phyloP scores from a whole-genome alignment of 2,888 invertebrate species.

The Periphyllus acericola region DNA sequence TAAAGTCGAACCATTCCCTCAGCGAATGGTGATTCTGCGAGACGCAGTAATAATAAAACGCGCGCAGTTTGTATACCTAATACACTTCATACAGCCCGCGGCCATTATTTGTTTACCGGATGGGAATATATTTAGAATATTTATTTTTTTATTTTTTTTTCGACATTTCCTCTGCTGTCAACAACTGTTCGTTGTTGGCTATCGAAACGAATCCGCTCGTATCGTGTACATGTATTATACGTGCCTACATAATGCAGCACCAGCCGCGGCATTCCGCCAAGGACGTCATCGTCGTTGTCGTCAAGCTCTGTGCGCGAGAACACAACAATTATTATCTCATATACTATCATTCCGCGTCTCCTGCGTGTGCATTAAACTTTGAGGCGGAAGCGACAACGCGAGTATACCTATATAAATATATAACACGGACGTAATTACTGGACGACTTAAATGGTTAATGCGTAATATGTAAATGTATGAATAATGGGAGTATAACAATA shows the following conservation, averaged over 20 bases:
- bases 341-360: slow-evolving; percentile 5
- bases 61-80: too few species aligned
- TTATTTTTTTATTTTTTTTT: background rate
- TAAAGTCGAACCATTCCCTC: too few species aligned
- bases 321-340: background rate
- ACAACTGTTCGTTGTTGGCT: background rate
- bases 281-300: slow-evolving; percentile 3
- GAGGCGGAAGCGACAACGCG: slow-evolving; percentile 19
- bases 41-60: too few species aligned
- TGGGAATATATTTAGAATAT: background rate
- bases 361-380: background rate
- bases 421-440: slow-evolving; percentile 35
- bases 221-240: background rate
- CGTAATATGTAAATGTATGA: slow-evolving; percentile 2
- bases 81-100: too few species aligned
- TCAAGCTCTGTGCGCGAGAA: slow-evolving; percentile 14
- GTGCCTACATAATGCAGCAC: background rate
- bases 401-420: background rate
- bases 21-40: too few species aligned
- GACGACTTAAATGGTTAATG: slow-evolving; percentile 19
- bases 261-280: background rate
- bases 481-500: background rate
- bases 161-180: slow-evolving; percentile 24
- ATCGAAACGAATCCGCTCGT: background rate
- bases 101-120: background rate